These are phyloP conservation scores for Tangara arthus DNA, from an alignment of 2,797 vertebrate species.

Conservation along the genomic window DNA sequence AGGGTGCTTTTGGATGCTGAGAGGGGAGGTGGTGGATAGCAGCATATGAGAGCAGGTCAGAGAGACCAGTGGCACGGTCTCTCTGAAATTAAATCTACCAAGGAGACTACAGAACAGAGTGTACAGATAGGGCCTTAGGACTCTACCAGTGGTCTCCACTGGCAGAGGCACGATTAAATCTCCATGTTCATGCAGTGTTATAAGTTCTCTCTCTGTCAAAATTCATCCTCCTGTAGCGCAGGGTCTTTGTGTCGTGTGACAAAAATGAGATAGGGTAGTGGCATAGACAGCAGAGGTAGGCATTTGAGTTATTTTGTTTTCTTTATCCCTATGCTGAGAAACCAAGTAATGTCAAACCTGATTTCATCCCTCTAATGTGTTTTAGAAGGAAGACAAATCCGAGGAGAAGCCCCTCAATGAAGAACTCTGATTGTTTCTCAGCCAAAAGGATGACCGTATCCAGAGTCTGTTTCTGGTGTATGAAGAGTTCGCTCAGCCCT, in stretches of 20 bases:
- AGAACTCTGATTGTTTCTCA: slow-evolving; percentile 68
- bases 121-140: background rate
- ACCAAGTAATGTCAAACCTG: background rate
- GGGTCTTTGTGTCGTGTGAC: background rate
- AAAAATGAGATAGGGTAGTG: background rate
- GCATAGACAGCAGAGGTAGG: background rate
- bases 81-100: background rate
- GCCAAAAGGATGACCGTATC: background rate
- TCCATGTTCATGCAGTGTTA: background rate
- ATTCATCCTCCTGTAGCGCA: background rate
- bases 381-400: slow-evolving; percentile 62
- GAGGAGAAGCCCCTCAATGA: slow-evolving; percentile 53
- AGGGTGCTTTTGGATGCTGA: background rate
- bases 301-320: background rate
- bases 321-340: background rate
- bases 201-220: background rate
- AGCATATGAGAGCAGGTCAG: background rate
- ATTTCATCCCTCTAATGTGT: slow-evolving; percentile 29
- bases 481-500: background rate
- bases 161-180: background rate
- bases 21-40: background rate
- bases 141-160: background rate
- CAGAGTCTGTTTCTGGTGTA: background rate
- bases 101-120: background rate
- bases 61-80: background rate